phyloP scores from a whole-genome alignment of 2,113 vertebrate species.

The Tricholaema leucomelas region DNA sequence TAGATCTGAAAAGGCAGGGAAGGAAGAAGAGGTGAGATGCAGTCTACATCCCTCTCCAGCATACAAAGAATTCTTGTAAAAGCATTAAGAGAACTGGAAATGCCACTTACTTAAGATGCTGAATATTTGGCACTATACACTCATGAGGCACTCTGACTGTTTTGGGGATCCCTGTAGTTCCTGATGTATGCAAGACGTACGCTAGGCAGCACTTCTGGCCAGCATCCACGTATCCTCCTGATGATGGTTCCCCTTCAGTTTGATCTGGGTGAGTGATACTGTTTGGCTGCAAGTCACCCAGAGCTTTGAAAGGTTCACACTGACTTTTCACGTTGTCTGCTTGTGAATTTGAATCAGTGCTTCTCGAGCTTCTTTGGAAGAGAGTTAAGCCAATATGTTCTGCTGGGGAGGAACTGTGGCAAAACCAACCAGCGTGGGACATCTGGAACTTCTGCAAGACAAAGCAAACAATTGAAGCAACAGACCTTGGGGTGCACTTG shows the following conservation, averaged over 20 bases:
- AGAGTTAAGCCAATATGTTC: slow-evolving; percentile 79
- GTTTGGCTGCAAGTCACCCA: background rate
- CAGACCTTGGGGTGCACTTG: background rate
- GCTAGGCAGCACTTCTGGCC: slow-evolving; percentile 71
- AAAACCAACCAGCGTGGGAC: slow-evolving; percentile 52
- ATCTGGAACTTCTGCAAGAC: slow-evolving; percentile 80
- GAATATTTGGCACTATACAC: slow-evolving; percentile 92
- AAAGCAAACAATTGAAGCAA: slow-evolving; percentile 15
- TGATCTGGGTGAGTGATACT: background rate
- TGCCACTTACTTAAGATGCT: slow-evolving; percentile 85
- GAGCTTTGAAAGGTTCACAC: background rate
- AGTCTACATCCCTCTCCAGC: background rate
- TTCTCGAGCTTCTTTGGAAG: slow-evolving; percentile 59
- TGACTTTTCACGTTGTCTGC: slow-evolving; percentile 6
- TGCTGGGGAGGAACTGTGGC: slow-evolving; percentile 51
- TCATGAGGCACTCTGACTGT: slow-evolving; percentile 91
- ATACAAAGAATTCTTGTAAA: background rate
- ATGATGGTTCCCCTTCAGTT: background rate
- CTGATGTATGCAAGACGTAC: slow-evolving; percentile 92
- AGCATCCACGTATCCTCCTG: background rate
- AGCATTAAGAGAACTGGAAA: background rate
- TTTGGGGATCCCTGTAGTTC: slow-evolving; percentile 92
- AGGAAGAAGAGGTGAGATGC: background rate
- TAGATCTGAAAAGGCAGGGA: background rate
- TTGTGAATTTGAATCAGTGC: background rate